phyloP scores from a whole-genome alignment of 2,797 vertebrate species.

The Garrulus glandarius region DNA sequence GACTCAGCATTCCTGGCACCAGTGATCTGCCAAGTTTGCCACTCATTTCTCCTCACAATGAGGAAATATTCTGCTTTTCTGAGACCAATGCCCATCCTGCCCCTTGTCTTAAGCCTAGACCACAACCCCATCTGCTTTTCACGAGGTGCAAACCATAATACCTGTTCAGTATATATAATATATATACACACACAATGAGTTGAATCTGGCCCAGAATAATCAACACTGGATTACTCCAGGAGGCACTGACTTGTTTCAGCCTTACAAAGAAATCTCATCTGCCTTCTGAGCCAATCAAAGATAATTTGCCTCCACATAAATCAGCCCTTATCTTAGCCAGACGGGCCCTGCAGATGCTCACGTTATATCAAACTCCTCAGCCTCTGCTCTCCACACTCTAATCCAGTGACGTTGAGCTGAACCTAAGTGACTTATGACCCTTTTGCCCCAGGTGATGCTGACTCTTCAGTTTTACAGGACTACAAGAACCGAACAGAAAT shows the following conservation, averaged over 20 bases:
- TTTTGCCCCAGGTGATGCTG: not conserved
- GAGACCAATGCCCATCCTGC: not conserved
- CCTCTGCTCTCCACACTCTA: not conserved
- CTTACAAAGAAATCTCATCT: not conserved
- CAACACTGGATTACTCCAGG: not conserved
- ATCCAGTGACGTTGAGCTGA: not conserved
- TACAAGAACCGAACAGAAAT: not conserved
- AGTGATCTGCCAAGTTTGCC: not conserved
- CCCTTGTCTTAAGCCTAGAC: not conserved
- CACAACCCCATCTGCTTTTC: rapidly evolving
- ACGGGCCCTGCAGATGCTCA: not conserved
- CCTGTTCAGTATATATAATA: not conserved
- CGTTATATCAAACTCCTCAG: not conserved
- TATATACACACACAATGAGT: not conserved
- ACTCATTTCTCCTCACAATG: not conserved
- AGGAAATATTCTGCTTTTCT: not conserved
- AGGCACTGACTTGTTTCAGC: not conserved
- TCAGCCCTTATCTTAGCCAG: conserved; percentile 7
- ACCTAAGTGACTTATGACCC: not conserved
- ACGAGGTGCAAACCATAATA: not conserved
- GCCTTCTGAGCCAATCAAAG: not conserved
- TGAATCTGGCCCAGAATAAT: not conserved
- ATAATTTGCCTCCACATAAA: not conserved
- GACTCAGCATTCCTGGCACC: not conserved
- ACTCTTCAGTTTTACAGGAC: not conserved